These are phyloP conservation scores for Phlogophora meticulosa DNA, from an alignment of 2,888 invertebrate species.

Conservation along the genomic window DNA sequence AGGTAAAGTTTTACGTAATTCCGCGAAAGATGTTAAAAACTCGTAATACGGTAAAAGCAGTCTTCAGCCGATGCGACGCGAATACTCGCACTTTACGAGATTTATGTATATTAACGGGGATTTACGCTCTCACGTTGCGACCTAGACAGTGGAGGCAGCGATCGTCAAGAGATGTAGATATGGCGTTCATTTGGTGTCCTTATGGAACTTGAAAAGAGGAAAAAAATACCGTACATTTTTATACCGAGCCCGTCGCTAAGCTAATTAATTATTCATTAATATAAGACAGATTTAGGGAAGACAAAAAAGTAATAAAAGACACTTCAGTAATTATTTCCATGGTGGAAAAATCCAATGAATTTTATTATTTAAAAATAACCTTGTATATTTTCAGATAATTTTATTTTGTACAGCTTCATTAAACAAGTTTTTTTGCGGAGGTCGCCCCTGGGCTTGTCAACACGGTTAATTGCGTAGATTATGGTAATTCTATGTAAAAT, in stretches of 20 bases:
- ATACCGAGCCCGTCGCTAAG: too few relatives aligned
- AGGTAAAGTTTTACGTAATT: background rate
- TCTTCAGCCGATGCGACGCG: background rate
- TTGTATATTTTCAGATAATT: slow-evolving; percentile 10
- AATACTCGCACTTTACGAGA: slow-evolving; percentile 28
- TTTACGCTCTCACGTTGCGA: background rate
- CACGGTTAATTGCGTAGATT: slow-evolving; percentile 66
- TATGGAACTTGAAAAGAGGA: too few relatives aligned
- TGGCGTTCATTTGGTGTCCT: background rate
- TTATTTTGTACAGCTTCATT: slow-evolving; percentile 7
- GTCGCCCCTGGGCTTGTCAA: slow-evolving; percentile 37
- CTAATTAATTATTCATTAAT: too few relatives aligned
- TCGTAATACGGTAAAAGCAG: slow-evolving; percentile 14
- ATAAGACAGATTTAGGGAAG: too few relatives aligned
- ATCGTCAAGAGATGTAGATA: slow-evolving; percentile 1
- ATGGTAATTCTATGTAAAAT: slow-evolving; percentile 49
- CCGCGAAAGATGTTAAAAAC: slow-evolving; percentile 13
- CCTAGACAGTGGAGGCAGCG: background rate
- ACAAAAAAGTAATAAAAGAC: too few relatives aligned
- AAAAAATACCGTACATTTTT: too few relatives aligned
- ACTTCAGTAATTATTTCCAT: too few relatives aligned
- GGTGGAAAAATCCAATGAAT: background rate
- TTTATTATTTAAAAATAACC: background rate
- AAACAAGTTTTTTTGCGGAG: slow-evolving; percentile 41
- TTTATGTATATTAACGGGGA: background rate